Evolutionary conservation across 2,113 vertebrate genomes (phyloP), one percentile per base, ranked within the genome.

Genomic region (Cynopterus brachyotis): DNA sequence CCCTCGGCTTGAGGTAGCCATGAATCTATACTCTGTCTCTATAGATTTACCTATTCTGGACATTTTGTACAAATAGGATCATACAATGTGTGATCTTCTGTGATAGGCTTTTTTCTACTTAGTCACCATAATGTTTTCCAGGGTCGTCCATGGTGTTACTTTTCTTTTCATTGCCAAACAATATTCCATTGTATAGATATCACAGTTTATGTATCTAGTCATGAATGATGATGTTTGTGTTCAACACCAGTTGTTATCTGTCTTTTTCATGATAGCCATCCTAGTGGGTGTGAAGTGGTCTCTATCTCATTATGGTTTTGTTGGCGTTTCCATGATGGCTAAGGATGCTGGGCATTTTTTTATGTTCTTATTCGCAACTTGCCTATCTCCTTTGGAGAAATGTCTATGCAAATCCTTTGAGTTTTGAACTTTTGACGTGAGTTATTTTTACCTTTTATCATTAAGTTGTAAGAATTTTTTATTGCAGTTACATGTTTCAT

Each of bases 351-450:
- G 64, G 30, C 45, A 72, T 57, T 22, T 76, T 86, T 92, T 60
- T 45, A 22, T 42, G 28, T 60, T 32, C 8, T 94, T 24, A 37
- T 42, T 55, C 28, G n/a, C n/a, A 81, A 57, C 40, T 75, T 94
- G 30, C 79, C 7, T 90, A 40, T 75, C 37, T 92, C 11, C 20
- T 94, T 83, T 80, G 66, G 40, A 69, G 40, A 92, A 85, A 67
- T 67, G 2, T 85, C 20, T 79, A 32, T 57, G 91, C 20, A 75
- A 55, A 94, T 92, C 6, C 53, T 79, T 80, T 86, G 20, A 2
- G 16, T 81, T 82, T 81, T 88, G 20, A 94, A 76, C 42, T 94
- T 84, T 94, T 90, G 40, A n/a, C 28, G 70, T 87, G n/a, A 35
- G n/a, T 76, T 84, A 2, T 75, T 81, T 88, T 32, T 9, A 30